Evolutionary conservation across 2,113 vertebrate genomes (phyloP).

Genomic region (Mustela lutreola): DNA sequence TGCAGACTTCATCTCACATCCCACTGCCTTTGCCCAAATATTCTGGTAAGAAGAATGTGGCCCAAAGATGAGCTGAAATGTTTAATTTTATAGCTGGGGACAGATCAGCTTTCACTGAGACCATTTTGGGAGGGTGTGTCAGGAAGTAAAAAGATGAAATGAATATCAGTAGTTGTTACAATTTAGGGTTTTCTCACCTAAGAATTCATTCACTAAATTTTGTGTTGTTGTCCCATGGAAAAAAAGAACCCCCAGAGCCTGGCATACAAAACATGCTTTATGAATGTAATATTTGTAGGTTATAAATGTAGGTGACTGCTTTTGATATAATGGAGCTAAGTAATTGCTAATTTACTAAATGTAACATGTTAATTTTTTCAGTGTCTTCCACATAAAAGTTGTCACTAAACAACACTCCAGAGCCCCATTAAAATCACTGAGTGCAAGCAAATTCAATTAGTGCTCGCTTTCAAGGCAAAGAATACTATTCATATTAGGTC

Average conservation of each 20-base stretch:
- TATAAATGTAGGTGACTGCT: slow-evolving; percentile 54
- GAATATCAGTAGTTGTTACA: background rate
- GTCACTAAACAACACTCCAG: slow-evolving; percentile 80
- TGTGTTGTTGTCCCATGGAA: background rate
- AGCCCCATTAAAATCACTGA: slow-evolving; percentile 79
- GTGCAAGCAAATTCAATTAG: slow-evolving; percentile 79
- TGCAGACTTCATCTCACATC: background rate
- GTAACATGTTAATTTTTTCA: slow-evolving; percentile 83
- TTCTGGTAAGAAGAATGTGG: background rate
- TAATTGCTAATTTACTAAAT: slow-evolving; percentile 84
- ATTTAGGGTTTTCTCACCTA: background rate
- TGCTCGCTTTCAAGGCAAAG: slow-evolving; percentile 3
- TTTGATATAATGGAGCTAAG: slow-evolving; percentile 79
- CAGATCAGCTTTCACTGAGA: background rate
- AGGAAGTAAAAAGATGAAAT: background rate
- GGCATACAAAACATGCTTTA: slow-evolving; percentile 34
- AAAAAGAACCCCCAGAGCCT: slow-evolving; percentile 30
- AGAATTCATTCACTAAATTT: background rate
- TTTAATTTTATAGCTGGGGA: background rate
- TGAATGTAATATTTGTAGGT: slow-evolving; percentile 34
- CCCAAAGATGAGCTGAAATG: background rate
- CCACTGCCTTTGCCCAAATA: background rate
- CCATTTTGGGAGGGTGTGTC: background rate
- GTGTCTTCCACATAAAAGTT: slow-evolving; percentile 78
- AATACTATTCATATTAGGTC: slow-evolving; percentile 67